Conservation (phyloP, 1,140 invertebrate species). For the Cecropterus lyciades region DNA sequence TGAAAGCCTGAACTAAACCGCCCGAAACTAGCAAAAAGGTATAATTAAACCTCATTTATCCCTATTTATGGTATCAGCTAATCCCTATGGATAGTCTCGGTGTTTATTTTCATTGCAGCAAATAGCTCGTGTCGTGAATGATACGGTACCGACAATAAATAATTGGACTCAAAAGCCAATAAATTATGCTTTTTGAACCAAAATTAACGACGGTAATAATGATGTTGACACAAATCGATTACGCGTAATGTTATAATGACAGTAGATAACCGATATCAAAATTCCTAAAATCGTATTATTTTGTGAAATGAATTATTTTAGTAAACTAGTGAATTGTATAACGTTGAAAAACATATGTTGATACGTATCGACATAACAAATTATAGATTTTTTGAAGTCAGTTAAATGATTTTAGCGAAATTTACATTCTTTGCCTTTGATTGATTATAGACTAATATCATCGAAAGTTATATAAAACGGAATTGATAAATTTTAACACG, state of each 20-base stretch:
- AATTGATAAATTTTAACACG: too few species aligned
- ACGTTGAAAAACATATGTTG: too few species aligned
- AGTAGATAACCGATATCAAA: too few species aligned
- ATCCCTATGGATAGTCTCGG: constrained; percentile 48
- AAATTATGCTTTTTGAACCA: constrained; percentile 11
- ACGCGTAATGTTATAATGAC: not conserved
- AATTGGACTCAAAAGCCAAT: constrained; percentile 1
- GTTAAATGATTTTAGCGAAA: too few species aligned
- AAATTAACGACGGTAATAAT: not conserved
- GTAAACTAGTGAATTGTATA: too few species aligned
- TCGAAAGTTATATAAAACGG: too few species aligned
- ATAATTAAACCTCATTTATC: constrained; percentile 73
- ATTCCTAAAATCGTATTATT: too few species aligned
- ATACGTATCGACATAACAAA: too few species aligned
- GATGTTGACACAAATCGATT: not conserved
- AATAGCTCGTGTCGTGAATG: constrained; percentile 25
- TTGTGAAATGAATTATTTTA: too few species aligned
- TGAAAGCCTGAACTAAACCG: constrained; percentile 44
- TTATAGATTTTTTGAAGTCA: too few species aligned
- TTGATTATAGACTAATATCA: too few species aligned
- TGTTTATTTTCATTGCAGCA: constrained; percentile 40
- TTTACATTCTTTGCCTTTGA: too few species aligned
- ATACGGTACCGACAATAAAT: not conserved
- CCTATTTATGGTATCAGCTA: constrained; percentile 59
- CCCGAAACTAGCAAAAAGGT: constrained; percentile 47